Base-by-base conservation (phyloP, 2,797 vertebrate genomes). In the Masticophis lateralis region DNA sequence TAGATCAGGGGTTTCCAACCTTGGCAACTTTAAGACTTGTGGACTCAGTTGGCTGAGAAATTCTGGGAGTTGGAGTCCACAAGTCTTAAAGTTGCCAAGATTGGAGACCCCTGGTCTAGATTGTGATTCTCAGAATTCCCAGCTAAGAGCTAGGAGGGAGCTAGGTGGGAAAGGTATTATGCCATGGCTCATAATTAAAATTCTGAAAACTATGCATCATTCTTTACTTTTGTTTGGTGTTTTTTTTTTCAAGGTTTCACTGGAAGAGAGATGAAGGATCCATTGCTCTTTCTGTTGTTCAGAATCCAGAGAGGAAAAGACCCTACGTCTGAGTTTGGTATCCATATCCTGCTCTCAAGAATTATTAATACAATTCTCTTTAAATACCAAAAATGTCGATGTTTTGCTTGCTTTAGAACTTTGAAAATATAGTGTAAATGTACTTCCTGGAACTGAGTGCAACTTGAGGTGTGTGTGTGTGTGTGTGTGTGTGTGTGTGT, bases 251-350 rank as follows among this genome's bases (percentile, higher is more conserved):
- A 94, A 99, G 99, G 96, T 99, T 98, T 91, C 66, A 87, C 94
- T 99, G 99, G 99, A 97, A 98, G 91, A 98, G 98, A 96, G 93
- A 96, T 60, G 95, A 98, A 51, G 97, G 97, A 43, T 98, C 98
- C 7, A 56, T 99, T 43, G 98, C 98, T 4, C 96, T 99, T 91
- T 97, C 97, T 92, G 95, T 99, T 59, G 95, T 97, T 90, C 99
- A 99, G 97, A 98, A 99, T 94, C 99, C 99, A 2, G 97, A 98
- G 94, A 94, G 97, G 95, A 99, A 99, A 96, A 98, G 97, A 97
- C 96, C 98, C 74, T 97, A 95, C 7, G 47, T 20, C 87, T 97
- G 96, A 86, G 4, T 94, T 83, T 37, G 1, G 63, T 12, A 32
- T 13, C 43, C 22, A 9, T 0, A 93, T 66, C 57, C 63, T 4